Percentiles rank a stretch among this genome's conserved stretches.
Conservation (phyloP, 2,888 invertebrate genomes). For the Sipha maydis region DNA sequence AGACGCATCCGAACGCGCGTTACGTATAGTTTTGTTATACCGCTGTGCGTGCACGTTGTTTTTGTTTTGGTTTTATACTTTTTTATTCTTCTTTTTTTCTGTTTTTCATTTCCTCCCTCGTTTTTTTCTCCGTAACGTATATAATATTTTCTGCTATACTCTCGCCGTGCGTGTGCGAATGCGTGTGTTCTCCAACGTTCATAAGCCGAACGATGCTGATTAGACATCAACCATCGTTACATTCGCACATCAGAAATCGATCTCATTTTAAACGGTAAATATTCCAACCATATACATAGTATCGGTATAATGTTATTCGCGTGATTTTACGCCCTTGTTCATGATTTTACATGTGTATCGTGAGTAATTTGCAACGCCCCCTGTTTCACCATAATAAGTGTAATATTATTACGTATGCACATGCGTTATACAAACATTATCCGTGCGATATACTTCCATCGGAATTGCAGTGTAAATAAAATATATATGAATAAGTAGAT, state of each 20-base stretch:
- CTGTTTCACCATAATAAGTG: no score
- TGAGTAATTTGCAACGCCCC: background rate
- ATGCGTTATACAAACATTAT: no score
- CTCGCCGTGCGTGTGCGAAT: background rate
- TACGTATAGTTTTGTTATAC: no score
- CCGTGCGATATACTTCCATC: no score
- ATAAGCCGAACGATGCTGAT: slow-evolving; percentile 57
- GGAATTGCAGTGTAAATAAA: no score
- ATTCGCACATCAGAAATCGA: slow-evolving; percentile 44
- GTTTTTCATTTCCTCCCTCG: background rate
- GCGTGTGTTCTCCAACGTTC: slow-evolving; percentile 36
- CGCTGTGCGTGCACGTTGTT: background rate
- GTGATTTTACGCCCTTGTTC: background rate
- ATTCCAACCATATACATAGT: background rate
- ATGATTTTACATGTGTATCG: no score
- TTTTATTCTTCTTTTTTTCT: background rate
- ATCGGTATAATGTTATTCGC: background rate
- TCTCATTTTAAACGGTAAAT: slow-evolving; percentile 52
- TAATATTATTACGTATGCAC: no score
- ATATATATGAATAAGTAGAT: no score
- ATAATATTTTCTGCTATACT: background rate
- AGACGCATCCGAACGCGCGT: background rate
- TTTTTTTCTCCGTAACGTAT: background rate
- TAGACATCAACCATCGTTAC: slow-evolving; percentile 50
- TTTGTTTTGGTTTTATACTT: background rate